Percentiles rank a stretch among this genome's conserved stretches.
These are phyloP conservation scores for Semnornis frantzii DNA, from an alignment of 2,113 vertebrate species.

Conservation along the genomic window DNA sequence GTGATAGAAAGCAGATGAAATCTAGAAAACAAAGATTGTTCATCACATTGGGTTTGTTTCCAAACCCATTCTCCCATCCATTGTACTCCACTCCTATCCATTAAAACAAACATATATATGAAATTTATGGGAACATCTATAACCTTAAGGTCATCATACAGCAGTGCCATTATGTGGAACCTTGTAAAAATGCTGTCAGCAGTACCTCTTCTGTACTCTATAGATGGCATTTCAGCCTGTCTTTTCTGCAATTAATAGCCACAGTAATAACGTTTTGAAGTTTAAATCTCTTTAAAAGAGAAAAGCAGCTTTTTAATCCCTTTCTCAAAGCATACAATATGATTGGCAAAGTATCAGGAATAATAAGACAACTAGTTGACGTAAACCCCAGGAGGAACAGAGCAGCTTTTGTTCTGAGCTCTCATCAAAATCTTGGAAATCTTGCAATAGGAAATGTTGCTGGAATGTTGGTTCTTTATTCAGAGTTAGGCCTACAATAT, in stretches of 20 bases:
- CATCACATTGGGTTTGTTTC: not conserved
- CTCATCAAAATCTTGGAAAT: slow-evolving; percentile 66
- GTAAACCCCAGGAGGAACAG: slow-evolving; percentile 73
- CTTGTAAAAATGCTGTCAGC: slow-evolving; percentile 10
- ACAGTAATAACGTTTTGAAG: slow-evolving; percentile 37
- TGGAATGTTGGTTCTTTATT: slow-evolving; percentile 55
- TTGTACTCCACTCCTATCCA: not conserved
- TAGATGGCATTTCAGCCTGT: not conserved
- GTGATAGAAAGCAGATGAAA: not conserved
- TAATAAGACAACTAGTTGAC: slow-evolving; percentile 73
- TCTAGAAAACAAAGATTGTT: not conserved
- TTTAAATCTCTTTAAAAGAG: slow-evolving; percentile 58
- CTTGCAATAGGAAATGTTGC: slow-evolving; percentile 59
- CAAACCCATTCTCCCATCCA: not conserved
- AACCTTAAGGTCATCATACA: slow-evolving; percentile 15
- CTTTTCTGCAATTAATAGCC: slow-evolving; percentile 1
- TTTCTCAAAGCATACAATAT: slow-evolving; percentile 69
- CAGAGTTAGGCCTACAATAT: slow-evolving; percentile 42
- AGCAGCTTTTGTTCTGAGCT: slow-evolving; percentile 71
- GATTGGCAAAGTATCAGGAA: slow-evolving; percentile 78
- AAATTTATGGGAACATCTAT: slow-evolving; percentile 28
- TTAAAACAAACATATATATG: not conserved
- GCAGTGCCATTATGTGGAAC: slow-evolving; percentile 23
- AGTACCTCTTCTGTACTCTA: not conserved
- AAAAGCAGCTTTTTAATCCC: slow-evolving; percentile 69